Conservation (phyloP, 2,113 vertebrate genomes). For the Leiothrix lutea region DNA sequence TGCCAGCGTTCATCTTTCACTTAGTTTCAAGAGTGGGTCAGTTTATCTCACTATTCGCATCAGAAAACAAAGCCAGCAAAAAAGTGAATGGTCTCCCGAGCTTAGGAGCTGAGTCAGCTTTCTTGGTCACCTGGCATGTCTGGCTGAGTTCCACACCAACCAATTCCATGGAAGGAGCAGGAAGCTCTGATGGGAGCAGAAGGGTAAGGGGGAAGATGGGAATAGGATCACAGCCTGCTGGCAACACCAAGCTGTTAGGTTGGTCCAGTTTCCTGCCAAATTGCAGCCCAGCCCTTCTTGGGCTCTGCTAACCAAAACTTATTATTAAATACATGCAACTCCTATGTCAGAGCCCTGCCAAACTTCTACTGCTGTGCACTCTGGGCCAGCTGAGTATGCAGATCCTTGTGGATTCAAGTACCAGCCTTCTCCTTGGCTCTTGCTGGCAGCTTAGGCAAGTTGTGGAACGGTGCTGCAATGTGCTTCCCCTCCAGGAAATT, state of each 20-base stretch:
- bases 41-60: not conserved
- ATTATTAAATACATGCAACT: not conserved
- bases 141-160: accelerated
- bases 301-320: not conserved
- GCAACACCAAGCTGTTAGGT: not conserved
- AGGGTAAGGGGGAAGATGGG: not conserved
- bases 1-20: not conserved
- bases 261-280: not conserved
- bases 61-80: not conserved
- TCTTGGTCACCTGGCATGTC: not conserved
- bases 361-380: not conserved
- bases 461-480: not conserved
- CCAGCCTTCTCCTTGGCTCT: not conserved
- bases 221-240: not conserved
- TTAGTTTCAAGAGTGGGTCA: not conserved
- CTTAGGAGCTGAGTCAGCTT: not conserved
- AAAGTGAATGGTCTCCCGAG: not conserved
- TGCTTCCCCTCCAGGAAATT: constrained; percentile 10
- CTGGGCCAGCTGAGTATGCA: not conserved
- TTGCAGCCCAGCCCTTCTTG: not conserved
- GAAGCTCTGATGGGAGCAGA: not conserved
- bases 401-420: not conserved
- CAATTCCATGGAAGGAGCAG: not conserved
- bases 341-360: not conserved
- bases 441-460: not conserved